Conservation (phyloP, 92 coral and sea anemone genomes). For the Heteractis magnifica region DNA sequence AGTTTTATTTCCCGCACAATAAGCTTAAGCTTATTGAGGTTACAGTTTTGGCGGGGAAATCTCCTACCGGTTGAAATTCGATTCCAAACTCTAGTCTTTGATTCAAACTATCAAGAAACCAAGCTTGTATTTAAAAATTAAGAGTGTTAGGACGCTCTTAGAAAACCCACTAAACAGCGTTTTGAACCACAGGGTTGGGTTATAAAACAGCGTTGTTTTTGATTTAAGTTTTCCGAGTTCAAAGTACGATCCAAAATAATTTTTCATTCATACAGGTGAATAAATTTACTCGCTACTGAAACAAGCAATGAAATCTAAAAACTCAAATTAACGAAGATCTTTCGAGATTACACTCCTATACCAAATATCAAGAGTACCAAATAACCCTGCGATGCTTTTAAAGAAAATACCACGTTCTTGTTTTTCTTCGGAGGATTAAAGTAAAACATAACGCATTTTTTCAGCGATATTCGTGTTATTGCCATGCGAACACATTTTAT, state of each 20-base stretch:
- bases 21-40: too few relatives aligned
- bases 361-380: neutral
- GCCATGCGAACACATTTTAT: neutral
- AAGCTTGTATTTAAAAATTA: neutral
- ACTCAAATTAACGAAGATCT: neutral
- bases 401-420: neutral
- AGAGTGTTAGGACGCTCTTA: neutral
- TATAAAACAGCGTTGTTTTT: conserved; percentile 19
- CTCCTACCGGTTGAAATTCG: neutral
- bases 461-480: neutral
- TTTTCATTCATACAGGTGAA: neutral
- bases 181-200: neutral
- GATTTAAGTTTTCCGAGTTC: conserved; percentile 18
- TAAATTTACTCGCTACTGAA: neutral
- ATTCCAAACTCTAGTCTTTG: neutral
- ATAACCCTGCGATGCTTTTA: neutral
- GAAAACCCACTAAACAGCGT: neutral
- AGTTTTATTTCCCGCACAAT: neutral
- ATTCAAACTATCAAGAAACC: neutral
- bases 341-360: neutral
- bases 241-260: conserved; percentile 10
- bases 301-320: neutral
- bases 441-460: neutral
- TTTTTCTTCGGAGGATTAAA: neutral
- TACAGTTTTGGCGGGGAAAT: conserved; percentile 3